Percentiles rank a stretch among this genome's conserved stretches.
Conservation (phyloP, 2,888 invertebrate genomes). For the Cosmorhoe ocellata region DNA sequence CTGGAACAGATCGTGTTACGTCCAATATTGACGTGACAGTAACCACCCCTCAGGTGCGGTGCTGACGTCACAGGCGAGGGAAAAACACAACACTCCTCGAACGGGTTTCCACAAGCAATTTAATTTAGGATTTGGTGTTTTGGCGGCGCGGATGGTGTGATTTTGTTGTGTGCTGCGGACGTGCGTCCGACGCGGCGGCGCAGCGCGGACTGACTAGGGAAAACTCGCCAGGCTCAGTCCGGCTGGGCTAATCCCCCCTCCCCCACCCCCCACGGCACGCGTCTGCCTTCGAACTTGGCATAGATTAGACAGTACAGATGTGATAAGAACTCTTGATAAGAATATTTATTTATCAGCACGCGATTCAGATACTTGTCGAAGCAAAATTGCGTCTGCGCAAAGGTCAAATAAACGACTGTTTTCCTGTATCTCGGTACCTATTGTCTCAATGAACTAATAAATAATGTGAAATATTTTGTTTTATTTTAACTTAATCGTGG, state of each 20-base stretch:
- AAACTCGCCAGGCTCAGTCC: conserved; percentile 51
- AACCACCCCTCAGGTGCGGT: conserved; percentile 30
- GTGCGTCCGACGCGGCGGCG: conserved; percentile 45
- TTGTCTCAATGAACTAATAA: neutral
- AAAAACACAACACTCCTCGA: conserved; percentile 37
- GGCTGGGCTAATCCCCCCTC: conserved; percentile 51
- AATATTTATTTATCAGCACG: conserved; percentile 31
- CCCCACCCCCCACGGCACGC: conserved; percentile 61
- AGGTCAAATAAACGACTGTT: conserved; percentile 18
- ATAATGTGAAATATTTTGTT: neutral
- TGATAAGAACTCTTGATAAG: conserved; percentile 38
- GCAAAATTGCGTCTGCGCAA: conserved; percentile 11
- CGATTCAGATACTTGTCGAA: conserved; percentile 15
- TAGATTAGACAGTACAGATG: conserved; percentile 52
- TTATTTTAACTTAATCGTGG: too few species aligned
- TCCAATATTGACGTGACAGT: conserved; percentile 43
- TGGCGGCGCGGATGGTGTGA: conserved; percentile 55
- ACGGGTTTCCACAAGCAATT: conserved; percentile 43
- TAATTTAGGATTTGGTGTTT: conserved; percentile 67
- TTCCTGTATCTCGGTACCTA: conserved; percentile 7
- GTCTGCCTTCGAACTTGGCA: conserved; percentile 51
- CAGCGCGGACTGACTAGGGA: conserved; percentile 66
- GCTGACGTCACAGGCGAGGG: conserved; percentile 45
- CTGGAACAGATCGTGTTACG: conserved; percentile 47
- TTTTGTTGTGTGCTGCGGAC: conserved; percentile 40